Conservation (phyloP, 2,797 vertebrate genomes). For the Podarcis siculus region DNA sequence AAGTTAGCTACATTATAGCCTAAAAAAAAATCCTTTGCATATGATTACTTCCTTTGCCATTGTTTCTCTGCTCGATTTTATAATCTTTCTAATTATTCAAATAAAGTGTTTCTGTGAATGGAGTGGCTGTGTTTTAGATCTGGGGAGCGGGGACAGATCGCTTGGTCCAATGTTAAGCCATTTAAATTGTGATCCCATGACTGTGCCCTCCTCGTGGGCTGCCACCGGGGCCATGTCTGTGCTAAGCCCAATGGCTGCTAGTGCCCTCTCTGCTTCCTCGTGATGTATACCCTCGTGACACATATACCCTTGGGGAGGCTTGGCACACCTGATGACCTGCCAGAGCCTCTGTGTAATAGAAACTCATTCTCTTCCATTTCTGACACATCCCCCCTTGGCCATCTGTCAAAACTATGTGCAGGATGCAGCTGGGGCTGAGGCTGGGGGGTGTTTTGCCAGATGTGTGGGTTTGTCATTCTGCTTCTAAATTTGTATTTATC, state of each 20-base stretch:
- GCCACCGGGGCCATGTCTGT: not conserved
- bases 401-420: not conserved
- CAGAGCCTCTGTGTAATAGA: not conserved
- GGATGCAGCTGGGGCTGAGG: not conserved
- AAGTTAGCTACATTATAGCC: not conserved
- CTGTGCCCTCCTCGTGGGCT: too few relatives aligned
- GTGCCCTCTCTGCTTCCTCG: not conserved
- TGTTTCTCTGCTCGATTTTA: not conserved
- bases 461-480: not conserved
- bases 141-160: too few relatives aligned
- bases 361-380: not conserved
- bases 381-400: not conserved
- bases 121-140: not conserved
- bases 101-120: slow-evolving; percentile 1
- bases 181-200: not conserved
- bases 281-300: not conserved
- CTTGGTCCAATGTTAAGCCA: too few relatives aligned
- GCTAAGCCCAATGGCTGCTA: not conserved
- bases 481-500: not conserved
- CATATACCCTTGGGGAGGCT: not conserved
- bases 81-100: slow-evolving; percentile 36
- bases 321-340: not conserved
- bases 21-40: not conserved
- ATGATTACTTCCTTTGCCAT: too few relatives aligned
- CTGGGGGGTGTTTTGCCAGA: not conserved